phyloP scores from a whole-genome alignment of 1,140 invertebrate genomes.

The Philopotamus ludificatus region DNA sequence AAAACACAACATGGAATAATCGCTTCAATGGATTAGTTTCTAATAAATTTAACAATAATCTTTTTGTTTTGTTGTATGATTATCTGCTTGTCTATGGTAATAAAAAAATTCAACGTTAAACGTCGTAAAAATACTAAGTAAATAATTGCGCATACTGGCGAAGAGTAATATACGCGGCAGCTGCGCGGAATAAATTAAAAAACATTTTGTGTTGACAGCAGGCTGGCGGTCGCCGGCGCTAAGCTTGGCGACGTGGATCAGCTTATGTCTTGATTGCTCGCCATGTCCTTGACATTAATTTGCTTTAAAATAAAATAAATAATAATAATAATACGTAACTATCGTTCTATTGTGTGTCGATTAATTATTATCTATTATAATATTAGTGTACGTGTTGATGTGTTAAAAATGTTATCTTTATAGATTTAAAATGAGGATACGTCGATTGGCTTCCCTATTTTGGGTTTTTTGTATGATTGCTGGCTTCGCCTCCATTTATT shows the following conservation, averaged over 20 bases:
- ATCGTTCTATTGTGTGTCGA: neutral
- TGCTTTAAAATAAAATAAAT: neutral
- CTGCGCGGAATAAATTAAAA: neutral
- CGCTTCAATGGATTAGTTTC: no score
- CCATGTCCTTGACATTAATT: no score
- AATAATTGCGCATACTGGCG: no score
- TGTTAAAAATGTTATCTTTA: neutral
- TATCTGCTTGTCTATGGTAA: no score
- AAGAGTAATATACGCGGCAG: no score
- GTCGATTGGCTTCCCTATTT: slow-evolving; percentile 51
- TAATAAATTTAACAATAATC: no score
- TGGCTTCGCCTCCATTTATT: slow-evolving; percentile 52
- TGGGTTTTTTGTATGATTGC: slow-evolving; percentile 51
- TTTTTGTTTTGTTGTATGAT: no score
- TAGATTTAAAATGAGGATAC: slow-evolving; percentile 48
- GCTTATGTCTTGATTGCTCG: neutral
- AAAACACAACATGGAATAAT: no score
- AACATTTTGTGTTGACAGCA: neutral
- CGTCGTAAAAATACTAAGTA: no score
- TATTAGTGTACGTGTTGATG: no score
- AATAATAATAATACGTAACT: no score
- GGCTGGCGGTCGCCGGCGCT: neutral
- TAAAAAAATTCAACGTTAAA: no score
- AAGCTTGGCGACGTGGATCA: neutral
- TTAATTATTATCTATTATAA: neutral